Base-by-base conservation (phyloP, 2,888 invertebrate genomes). In the Aspidiotus destructor region DNA sequence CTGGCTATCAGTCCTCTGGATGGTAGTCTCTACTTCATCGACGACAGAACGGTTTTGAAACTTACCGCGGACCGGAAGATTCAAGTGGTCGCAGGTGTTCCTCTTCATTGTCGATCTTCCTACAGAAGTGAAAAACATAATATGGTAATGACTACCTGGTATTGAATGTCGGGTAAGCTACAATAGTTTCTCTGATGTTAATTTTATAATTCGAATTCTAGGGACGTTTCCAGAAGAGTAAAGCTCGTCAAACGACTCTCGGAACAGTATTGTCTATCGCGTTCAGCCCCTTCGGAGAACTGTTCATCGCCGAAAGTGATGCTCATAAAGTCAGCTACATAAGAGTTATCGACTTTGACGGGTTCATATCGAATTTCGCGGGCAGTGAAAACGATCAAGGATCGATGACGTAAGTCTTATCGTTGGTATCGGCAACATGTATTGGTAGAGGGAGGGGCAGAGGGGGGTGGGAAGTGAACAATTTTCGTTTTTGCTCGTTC, bases 301-400 rank as follows among this genome's bases (percentile, higher is more conserved):
- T 98, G 2, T 96, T 92, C 76, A 88, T 97, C 40, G 92, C 95
- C 1, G 96, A 97, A 78, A 89, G 92, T 70, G 94, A 97, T 78
- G 89, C 91, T 1, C 85, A 89, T 73, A 86, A 89, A 74, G 83
- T 88, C 1, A 91, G 92, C 80, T 88, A 83, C 72, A 91, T 88
- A 60, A 84, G 89, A 72, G 85, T 92, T 41, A 89, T 95, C 40
- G 91, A 92, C 76, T 89, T 93, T 0, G 87, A 93, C 41, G 93
- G 94, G 11, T 88, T 88, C 76, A 89, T 95, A 77, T 85, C 88
- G 72, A 89, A 92, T 75, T 95, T 94, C 77, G 95, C 94, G 72
- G 96, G 95, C n/a, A 87, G 87, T 77, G 83, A 86, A 68, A 86
- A 86, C 74, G 68, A 69, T 13, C 71, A 71, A 60, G 73, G 71